Base-by-base conservation (phyloP, 2,888 invertebrate genomes). In the Zonitis immaculata region DNA sequence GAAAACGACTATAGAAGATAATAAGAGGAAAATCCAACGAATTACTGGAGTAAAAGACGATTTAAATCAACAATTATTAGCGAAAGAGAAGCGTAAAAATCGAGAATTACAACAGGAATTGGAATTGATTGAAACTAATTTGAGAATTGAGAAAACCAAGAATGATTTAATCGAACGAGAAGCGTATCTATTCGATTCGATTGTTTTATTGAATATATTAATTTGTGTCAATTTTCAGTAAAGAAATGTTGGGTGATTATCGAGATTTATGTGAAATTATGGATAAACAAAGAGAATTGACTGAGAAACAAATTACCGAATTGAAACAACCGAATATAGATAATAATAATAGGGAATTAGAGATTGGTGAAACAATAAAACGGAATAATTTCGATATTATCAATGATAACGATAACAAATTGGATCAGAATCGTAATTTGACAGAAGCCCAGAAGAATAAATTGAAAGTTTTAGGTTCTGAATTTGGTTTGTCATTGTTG, bases 201-300 rank as follows among this genome's bases (percentile, higher is more conserved):
- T 25, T 25, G 6, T 25, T 25, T 6, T 12, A 32, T 12, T 30
- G 5, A 12, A 14, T 32, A 2, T 0, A 14, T 14, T 32, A 44
- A 46, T 42, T 52, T 25, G 27, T 51, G 49, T 50, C 44, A 58
- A 55, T 78, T 78, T 78, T 28, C 61, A 85, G 85, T 43, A 76
- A 77, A 52, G 80, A 81, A 71, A 78, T 84, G 61, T 78, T 82
- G 65, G 80, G 81, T 62, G 85, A 85, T 68, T 87, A 86, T 63
- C 78, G 82, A n/a, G 80, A 83, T 64, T 67, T 87, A 39, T 82
- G 80, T 30, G 79, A 79, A 68, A 80, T 81, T 63, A 80, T 82
- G 0, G 82, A 83, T 53, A 80, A 78, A 60, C 79, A 81, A 53
- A 66, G 71, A 71, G 56, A 73, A 28, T 65, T 66, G 60, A 70